Conservation (phyloP, 2,888 invertebrate species). For the Taphrorychus bicolor region DNA sequence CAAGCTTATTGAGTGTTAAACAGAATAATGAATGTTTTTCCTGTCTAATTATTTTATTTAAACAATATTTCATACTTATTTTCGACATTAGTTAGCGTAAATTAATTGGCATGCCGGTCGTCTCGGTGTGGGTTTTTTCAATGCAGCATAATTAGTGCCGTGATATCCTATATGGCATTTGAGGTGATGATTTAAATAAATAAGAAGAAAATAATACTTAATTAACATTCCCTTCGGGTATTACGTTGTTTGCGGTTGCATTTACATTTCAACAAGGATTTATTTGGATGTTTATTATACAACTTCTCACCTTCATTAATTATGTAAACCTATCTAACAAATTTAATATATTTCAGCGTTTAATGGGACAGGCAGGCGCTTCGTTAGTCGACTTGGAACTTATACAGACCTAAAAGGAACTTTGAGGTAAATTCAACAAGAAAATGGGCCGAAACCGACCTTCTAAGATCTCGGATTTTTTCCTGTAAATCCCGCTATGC, state of each 20-base stretch:
- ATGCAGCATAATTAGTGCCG: not conserved
- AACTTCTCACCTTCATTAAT: not conserved
- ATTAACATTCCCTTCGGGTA: not conserved
- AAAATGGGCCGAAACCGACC: too few species aligned
- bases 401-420: constrained; percentile 11
- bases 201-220: not conserved
- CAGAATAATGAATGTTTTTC: too few species aligned
- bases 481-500: constrained; percentile 48
- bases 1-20: too few species aligned
- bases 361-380: not conserved
- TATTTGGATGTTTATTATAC: not conserved
- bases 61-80: too few species aligned
- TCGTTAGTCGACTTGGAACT: constrained; percentile 7
- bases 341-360: not conserved
- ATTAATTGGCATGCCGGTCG: not conserved
- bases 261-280: not conserved
- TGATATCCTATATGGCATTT: not conserved
- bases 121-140: not conserved
- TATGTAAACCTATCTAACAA: not conserved
- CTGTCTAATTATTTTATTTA: too few species aligned
- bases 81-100: not conserved
- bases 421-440: not conserved
- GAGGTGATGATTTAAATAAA: not conserved
- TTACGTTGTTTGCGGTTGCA: not conserved
- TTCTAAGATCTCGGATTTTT: constrained; percentile 42